phyloP scores from a whole-genome alignment of 2,797 vertebrate species.

The Sparus aurata region DNA sequence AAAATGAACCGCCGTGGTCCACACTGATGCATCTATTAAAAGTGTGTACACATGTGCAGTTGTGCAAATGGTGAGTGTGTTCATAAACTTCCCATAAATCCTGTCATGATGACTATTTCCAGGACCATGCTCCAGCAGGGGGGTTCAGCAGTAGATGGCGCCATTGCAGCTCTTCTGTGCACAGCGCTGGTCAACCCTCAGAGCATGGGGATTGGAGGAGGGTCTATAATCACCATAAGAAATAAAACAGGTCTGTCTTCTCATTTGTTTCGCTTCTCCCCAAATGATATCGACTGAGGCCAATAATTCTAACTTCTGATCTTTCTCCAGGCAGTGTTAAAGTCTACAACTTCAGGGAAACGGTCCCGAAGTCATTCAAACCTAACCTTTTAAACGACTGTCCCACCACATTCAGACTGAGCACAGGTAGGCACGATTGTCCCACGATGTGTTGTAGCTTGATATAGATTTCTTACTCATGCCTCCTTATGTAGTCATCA shows the following conservation, averaged over 20 bases:
- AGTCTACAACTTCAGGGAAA: conserved; percentile 86
- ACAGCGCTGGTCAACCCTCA: conserved; percentile 93
- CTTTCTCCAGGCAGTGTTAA: conserved; percentile 77
- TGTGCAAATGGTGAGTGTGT: background rate
- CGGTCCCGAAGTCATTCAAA: conserved; percentile 69
- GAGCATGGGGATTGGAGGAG: conserved; percentile 95
- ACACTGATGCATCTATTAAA: background rate
- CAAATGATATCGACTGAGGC: background rate
- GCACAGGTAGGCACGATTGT: conserved; percentile 66
- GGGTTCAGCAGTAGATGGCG: conserved; percentile 93
- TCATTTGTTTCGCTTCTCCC: background rate
- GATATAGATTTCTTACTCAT: background rate
- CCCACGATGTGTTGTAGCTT: background rate
- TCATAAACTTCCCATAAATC: conserved; percentile 25
- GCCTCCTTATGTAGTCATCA: background rate
- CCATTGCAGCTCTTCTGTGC: conserved; percentile 94
- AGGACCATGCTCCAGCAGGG: conserved; percentile 89
- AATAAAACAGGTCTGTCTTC: conserved; percentile 85
- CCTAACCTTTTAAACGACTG: conserved; percentile 71
- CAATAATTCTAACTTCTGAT: background rate
- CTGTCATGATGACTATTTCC: conserved; percentile 21
- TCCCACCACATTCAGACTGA: background rate
- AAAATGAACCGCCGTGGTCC: background rate
- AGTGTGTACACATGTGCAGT: background rate
- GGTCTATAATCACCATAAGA: conserved; percentile 91